Percentiles rank a stretch among this genome's conserved stretches.
Evolutionary conservation across 2,888 invertebrate species (phyloP).

Genomic region (Melanostoma scalare): DNA sequence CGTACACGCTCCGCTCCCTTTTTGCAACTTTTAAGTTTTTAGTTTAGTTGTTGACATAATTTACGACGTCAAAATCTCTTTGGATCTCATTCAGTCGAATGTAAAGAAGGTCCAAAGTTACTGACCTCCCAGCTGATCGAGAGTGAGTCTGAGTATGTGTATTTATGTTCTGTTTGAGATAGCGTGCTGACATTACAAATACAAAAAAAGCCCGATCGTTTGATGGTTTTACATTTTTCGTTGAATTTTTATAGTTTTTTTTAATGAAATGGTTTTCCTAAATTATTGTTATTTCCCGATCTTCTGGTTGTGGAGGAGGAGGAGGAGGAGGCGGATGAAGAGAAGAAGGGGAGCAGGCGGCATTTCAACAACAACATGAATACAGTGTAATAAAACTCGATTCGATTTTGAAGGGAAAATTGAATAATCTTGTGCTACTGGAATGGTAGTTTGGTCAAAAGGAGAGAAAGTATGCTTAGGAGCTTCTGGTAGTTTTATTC

Average conservation of each 20-base stretch:
- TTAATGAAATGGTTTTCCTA: conserved; percentile 37
- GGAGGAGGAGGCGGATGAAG: not conserved
- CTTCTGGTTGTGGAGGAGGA: not conserved
- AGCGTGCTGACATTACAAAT: conserved; percentile 1
- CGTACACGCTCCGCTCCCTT: conserved; percentile 11
- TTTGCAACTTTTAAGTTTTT: conserved; percentile 11
- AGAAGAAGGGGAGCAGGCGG: too few relatives aligned
- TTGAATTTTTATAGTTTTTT: conserved; percentile 16
- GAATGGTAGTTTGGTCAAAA: not conserved
- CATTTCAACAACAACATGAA: too few relatives aligned
- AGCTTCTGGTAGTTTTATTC: not conserved
- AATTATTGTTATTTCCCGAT: conserved; percentile 6
- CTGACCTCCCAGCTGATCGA: conserved; percentile 29
- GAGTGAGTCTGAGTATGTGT: not conserved
- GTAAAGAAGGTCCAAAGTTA: conserved; percentile 8
- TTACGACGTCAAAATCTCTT: conserved; percentile 21
- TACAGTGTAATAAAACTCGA: conserved; percentile 35
- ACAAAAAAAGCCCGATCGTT: not conserved
- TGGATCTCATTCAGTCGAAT: not conserved
- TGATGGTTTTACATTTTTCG: conserved; percentile 7
- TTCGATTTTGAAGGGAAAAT: conserved; percentile 6
- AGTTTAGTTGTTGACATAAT: conserved; percentile 23
- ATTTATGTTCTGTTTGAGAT: not conserved
- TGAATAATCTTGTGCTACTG: conserved; percentile 34
- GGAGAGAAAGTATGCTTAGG: conserved; percentile 34